Evolutionary conservation across 2,888 invertebrate genomes (phyloP), one percentile per base, ranked within the genome.

Genomic region (Chamaedrilus cognettii): DNA sequence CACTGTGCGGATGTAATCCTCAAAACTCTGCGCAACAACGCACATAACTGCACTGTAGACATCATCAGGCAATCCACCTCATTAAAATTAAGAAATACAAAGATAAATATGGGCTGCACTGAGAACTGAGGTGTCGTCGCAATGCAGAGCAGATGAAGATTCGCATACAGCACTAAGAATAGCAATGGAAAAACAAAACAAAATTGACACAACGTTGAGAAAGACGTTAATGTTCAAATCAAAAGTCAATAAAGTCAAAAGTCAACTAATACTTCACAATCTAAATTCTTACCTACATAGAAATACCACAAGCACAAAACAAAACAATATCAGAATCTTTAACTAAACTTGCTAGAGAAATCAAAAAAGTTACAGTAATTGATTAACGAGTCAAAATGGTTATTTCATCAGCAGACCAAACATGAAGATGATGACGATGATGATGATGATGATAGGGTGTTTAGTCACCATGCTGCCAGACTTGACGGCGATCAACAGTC

Each of bases 401-500:
- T n/a, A n/a, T n/a, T n/a, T n/a, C n/a, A n/a, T n/a, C n/a, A n/a
- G n/a, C n/a, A n/a, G n/a, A n/a, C n/a, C n/a, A n/a, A n/a, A n/a
- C n/a, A n/a, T n/a, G n/a, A n/a, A n/a, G n/a, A n/a, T n/a, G n/a
- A 56, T 56, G 56, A 26, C 4, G 30, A 5, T 56, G 56, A 19
- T 11, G 19, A 42, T 19, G 7, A 19, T 42, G 42, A 42, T 7
- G 7, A 42, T 42, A 11, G 7, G 42, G 7, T 11, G 19, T 7
- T 19, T 19, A 60, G 51, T 68, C 71, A 81, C 78, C 78, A 77
- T 74, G 55, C 76, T 73, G 34, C 80, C 80, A 59, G 77, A 76
- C 68, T 78, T 79, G 56, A 80, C 78, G 59, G 75, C 76, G 28
- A 81, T 73, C 51, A 83, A 72, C 49, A 83, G 71, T 60, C 79